Conservation (phyloP, 2,888 invertebrate genomes). For the Physocephala rufipes region DNA sequence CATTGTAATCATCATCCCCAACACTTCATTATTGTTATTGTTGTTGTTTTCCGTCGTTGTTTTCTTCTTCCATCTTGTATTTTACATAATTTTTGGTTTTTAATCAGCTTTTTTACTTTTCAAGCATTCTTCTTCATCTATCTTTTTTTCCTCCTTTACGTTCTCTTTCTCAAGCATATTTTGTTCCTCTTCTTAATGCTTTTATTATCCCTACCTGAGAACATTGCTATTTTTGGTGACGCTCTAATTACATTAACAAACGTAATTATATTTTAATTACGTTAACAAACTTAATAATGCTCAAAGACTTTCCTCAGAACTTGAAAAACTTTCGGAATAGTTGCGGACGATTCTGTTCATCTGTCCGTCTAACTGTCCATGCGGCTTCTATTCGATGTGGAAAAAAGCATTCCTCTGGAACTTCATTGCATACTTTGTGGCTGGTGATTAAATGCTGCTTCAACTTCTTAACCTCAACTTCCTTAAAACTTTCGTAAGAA, state of each 20-base stretch:
- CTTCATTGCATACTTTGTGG: constrained; percentile 30
- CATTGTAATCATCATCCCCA: too few species aligned
- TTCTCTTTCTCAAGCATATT: too few species aligned
- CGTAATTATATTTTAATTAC: constrained; percentile 47
- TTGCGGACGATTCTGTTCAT: background rate
- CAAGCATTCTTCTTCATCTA: too few species aligned
- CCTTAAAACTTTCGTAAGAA: constrained; percentile 11
- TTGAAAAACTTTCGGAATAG: background rate
- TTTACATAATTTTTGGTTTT: too few species aligned
- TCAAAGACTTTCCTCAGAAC: constrained; percentile 3
- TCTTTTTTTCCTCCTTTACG: too few species aligned
- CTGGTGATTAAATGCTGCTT: constrained; percentile 32
- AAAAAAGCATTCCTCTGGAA: constrained; percentile 22
- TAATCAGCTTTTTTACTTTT: too few species aligned
- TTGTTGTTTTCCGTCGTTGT: background rate
- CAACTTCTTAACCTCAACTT: background rate
- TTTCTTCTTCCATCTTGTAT: constrained; percentile 1
- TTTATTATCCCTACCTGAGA: constrained; percentile 11
- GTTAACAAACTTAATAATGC: constrained; percentile 42
- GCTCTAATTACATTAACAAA: constrained; percentile 49
- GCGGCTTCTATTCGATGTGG: too few species aligned
- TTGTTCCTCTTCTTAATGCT: constrained; percentile 4
- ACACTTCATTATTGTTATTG: too few species aligned
- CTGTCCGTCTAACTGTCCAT: too few species aligned
- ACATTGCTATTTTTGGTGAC: constrained; percentile 45